Percentiles rank a stretch among this genome's conserved stretches.
Conservation (phyloP, 2,797 vertebrate genomes). For the Ciconia nigra region DNA sequence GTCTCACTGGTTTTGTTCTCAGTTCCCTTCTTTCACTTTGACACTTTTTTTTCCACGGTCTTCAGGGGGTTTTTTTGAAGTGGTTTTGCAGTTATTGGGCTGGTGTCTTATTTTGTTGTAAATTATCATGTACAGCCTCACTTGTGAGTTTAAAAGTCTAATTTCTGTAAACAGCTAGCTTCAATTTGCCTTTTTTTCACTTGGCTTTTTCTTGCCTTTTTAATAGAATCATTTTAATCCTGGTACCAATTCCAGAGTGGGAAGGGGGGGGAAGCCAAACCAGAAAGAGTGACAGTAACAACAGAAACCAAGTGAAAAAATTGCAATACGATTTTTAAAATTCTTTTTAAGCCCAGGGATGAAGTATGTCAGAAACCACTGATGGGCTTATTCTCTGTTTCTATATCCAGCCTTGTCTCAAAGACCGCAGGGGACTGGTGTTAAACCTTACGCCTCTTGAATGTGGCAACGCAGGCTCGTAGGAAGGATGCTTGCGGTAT, state of each 20-base stretch:
- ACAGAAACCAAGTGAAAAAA: neutral
- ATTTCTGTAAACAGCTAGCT: neutral
- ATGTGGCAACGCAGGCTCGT: fast-evolving
- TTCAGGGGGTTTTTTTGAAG: constrained; percentile 71
- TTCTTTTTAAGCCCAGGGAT: neutral
- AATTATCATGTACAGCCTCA: neutral
- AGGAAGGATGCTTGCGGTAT: neutral
- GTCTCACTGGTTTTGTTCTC: constrained; percentile 58
- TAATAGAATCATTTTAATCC: neutral
- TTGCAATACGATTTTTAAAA: neutral
- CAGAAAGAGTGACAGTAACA: neutral
- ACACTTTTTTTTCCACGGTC: constrained; percentile 11
- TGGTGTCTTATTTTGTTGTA: neutral
- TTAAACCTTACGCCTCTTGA: too few species aligned
- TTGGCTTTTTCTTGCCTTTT: too few species aligned
- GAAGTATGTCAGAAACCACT: neutral
- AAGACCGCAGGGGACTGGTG: neutral
- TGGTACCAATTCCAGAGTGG: neutral
- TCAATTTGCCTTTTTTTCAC: neutral
- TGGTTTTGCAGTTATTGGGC: constrained; percentile 64
- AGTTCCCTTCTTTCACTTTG: constrained; percentile 47
- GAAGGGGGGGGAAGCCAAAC: neutral
- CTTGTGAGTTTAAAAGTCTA: neutral
- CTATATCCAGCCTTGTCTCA: neutral
- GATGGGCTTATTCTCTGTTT: neutral